phyloP scores from a whole-genome alignment of 2,113 vertebrate species.

The Lepus americanus region DNA sequence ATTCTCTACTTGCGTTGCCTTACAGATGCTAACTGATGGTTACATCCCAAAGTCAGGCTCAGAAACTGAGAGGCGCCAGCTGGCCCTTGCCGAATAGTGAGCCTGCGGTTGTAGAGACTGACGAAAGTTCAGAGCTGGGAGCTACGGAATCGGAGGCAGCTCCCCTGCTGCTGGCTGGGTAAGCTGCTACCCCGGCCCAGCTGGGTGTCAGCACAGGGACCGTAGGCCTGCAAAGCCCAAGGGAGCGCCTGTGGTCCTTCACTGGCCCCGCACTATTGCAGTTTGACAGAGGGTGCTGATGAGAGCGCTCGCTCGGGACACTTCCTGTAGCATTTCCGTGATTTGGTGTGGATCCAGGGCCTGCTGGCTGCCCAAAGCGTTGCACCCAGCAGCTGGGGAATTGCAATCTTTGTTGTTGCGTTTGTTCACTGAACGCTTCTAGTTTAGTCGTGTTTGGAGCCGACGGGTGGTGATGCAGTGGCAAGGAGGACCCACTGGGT shows the following conservation, averaged over 20 bases:
- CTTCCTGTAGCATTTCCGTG: not conserved
- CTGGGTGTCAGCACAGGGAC: not conserved
- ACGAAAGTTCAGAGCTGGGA: not conserved
- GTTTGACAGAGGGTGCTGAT: not conserved
- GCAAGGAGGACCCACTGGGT: not conserved
- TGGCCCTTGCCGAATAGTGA: not conserved
- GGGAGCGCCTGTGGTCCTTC: not conserved
- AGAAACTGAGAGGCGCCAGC: not conserved
- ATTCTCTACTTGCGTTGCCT: not conserved
- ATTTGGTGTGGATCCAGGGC: not conserved
- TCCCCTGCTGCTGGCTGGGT: no score
- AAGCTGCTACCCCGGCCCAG: not conserved
- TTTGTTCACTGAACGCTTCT: not conserved
- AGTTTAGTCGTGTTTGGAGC: not conserved
- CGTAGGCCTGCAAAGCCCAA: not conserved
- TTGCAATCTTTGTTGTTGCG: not conserved
- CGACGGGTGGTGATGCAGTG: not conserved
- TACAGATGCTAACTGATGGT: not conserved
- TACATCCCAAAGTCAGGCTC: not conserved
- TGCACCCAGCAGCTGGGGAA: not conserved
- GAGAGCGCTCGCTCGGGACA: not conserved
- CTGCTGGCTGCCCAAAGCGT: not conserved
- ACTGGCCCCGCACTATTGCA: not conserved
- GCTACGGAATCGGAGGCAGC: not conserved
- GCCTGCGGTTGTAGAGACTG: not conserved